phyloP scores from a whole-genome alignment of 2,888 invertebrate species.

The Trachelus tabidus region DNA sequence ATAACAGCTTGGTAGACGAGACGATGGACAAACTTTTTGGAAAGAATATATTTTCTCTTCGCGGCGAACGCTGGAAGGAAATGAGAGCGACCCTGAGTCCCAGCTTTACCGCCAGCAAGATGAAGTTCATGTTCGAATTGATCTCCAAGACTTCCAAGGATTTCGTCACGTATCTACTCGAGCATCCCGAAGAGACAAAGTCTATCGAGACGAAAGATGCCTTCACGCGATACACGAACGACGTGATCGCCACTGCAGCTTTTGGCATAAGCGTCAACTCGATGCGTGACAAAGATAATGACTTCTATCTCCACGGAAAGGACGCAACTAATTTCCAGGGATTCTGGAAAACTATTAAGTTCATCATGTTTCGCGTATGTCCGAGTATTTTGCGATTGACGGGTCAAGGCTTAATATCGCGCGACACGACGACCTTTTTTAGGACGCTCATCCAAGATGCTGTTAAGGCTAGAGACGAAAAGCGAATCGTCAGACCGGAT shows the following conservation, averaged over 20 bases:
- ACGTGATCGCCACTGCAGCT: conserved; percentile 71
- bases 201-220: conserved; percentile 67
- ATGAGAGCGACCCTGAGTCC: conserved; percentile 54
- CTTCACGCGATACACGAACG: conserved; percentile 70
- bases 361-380: conserved; percentile 16
- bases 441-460: conserved; percentile 53
- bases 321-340: conserved; percentile 33
- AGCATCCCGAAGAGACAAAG: conserved; percentile 40
- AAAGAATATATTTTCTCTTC: conserved; percentile 37
- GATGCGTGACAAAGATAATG: conserved; percentile 68
- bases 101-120: conserved; percentile 53
- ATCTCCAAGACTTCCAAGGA: conserved; percentile 45
- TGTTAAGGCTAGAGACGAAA: conserved; percentile 65
- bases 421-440: conserved; percentile 26
- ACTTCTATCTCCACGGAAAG: conserved; percentile 67
- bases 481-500: conserved; percentile 69
- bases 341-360: conserved; percentile 15
- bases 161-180: conserved; percentile 41
- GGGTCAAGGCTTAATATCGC: conserved; percentile 26
- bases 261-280: conserved; percentile 72
- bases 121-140: conserved; percentile 51
- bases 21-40: no score
- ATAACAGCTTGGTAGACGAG: no score
- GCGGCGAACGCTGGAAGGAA: conserved; percentile 52
- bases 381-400: conserved; percentile 29